Percentiles rank a stretch among this genome's conserved stretches.
Evolutionary conservation across 2,888 invertebrate species (phyloP).

Genomic region (Zaprionus bogoriensis): DNA sequence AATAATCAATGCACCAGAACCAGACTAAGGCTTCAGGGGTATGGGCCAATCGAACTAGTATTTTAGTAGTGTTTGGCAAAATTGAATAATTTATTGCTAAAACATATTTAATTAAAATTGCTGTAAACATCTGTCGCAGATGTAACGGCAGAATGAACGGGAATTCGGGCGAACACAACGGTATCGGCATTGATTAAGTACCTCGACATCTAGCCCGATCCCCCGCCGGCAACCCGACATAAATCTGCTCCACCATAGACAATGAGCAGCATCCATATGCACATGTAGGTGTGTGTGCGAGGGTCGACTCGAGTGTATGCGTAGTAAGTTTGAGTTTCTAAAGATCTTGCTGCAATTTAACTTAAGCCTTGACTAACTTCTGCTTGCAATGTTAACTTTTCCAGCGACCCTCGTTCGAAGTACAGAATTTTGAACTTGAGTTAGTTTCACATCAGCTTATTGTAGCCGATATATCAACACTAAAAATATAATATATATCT

Average conservation of each 20-base stretch:
- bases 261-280: neutral
- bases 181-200: constrained; percentile 21
- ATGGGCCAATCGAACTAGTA: neutral
- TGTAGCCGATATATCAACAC: too few relatives aligned
- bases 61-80: too few relatives aligned
- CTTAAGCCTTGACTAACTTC: too few relatives aligned
- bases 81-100: constrained; percentile 6
- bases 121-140: constrained; percentile 8
- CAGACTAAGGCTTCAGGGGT: neutral
- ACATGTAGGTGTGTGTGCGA: neutral
- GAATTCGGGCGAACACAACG: constrained; percentile 3
- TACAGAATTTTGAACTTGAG: too few relatives aligned
- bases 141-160: constrained; percentile 7
- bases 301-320: neutral
- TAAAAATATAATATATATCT: too few relatives aligned
- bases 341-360: neutral
- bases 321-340: neutral
- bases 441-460: too few relatives aligned
- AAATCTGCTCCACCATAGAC: constrained; percentile 10
- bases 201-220: neutral
- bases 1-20: neutral
- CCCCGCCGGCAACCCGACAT: constrained; percentile 4
- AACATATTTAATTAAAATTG: neutral
- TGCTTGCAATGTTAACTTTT: too few relatives aligned
- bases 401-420: too few relatives aligned